Evolutionary conservation across 2,888 invertebrate genomes (phyloP), one percentile per base, ranked within the genome.

Genomic region (Diplazon laetatorius): DNA sequence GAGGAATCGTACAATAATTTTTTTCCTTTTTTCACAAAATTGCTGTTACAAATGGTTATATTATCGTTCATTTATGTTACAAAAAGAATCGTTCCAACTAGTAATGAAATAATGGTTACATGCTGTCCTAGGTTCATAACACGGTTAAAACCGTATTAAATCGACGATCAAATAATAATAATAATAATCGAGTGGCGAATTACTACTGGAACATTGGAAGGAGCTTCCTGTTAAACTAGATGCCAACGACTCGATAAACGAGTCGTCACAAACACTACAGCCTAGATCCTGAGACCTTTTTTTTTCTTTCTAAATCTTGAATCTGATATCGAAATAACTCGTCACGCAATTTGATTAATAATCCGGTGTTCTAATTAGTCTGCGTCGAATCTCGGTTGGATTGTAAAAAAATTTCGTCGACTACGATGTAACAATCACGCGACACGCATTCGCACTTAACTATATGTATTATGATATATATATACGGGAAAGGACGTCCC

Each of bases 41-140:
- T 75, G 70, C 37, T 84, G 85, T 88, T 89, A 89, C 85, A 88
- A 88, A 89, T 86, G 88, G 82, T 88, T 89, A 89, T 88, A 87
- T 88, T 85, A 84, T 82, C 63, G 48, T 88, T 79, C 80, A 59
- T 87, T 86, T 85, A 87, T 87, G 76, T 88, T 89, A 89, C 87
- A 89, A 89, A 89, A 88, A 81, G 83, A 87, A 87, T 85, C 48
- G 76, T 77, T 80, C 81, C 30, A 52, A 44, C 57, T 50, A 65
- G 16, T 10, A 59, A 44, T 74, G 57, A 74, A 70, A 71, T 71
- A 76, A n/a, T 62, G 48, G 37, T 20, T 20, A 39, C 30, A 6
- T 30, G 6, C 30, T 6, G 30, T 30, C 30, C n/a, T 30, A 30
- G 6, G 30, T 30, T 5, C 30, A 30, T 6, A 6, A 30, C 35